Base-by-base conservation (phyloP, 2,888 invertebrate genomes). In the Linhomoeus sp. region DNA sequence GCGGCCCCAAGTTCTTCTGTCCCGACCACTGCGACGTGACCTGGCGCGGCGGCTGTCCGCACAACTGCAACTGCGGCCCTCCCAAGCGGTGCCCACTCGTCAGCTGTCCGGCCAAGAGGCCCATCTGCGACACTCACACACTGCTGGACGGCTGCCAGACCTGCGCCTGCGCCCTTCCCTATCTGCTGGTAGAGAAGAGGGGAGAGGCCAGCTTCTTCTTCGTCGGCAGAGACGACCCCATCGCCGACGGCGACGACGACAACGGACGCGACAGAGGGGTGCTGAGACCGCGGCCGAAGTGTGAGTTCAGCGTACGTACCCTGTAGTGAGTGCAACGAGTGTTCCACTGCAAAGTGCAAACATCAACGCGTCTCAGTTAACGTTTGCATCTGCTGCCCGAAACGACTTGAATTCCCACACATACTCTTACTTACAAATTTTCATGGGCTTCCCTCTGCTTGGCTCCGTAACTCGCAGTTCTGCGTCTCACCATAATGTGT, bases 81-180 rank as follows among this genome's bases (percentile, higher is more conserved):
- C 22, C 14, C 12, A 15, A n/a, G 19, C 3, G 2, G 22, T 47
- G 47, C 33, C 47, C 47, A 14, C 2, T 14, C 15, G 41, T 47
- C 20, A 20, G 15, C 2, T 47, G 47, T 22, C 47, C 47, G 20
- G 47, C 40, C 5, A 43, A 14, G 35, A n/a, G 17, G 7, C 47
- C 47, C 19, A 43, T 39, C 38, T 43, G 43, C 33, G 24, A 9
- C 19, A 29, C 43, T 17, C 39, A 43, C 40, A 47, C 47, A 9
- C 41, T 23, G 2, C 39, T 47, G 33, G 43, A 47, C 25, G 47
- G 47, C 22, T 47, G 47, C 37, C 47, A 47, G 29, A 37, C 41
- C 20, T 47, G 47, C 25, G 47, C 43, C 37, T 47, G 47, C 47
- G 20, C 35, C 29, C 37, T 33, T 9, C 47, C 47, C 36, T 33